Evolutionary conservation across 2,888 invertebrate genomes (phyloP).

Genomic region (Achlya flavicornis): DNA sequence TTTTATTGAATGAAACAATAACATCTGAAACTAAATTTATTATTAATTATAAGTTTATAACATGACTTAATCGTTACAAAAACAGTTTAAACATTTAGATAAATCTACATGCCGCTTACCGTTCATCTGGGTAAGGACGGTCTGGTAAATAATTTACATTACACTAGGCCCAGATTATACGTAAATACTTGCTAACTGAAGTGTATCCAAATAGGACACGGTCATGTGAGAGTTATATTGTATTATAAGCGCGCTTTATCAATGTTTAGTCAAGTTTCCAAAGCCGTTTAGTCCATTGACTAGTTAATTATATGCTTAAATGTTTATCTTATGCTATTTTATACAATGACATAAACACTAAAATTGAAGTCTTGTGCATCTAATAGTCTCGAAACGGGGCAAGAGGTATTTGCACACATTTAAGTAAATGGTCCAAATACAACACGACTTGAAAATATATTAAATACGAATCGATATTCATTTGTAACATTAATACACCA

Average conservation of each 20-base stretch:
- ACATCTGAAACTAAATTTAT: constrained; percentile 80
- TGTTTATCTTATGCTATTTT: constrained; percentile 53
- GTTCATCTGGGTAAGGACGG: constrained; percentile 81
- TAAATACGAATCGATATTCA: constrained; percentile 19
- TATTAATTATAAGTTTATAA: constrained; percentile 82
- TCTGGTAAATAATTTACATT: constrained; percentile 78
- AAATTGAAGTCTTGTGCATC: constrained; percentile 68
- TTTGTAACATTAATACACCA: constrained; percentile 26
- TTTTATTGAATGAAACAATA: constrained; percentile 36
- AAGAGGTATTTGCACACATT: constrained; percentile 47
- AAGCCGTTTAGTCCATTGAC: constrained; percentile 66
- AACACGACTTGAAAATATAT: constrained; percentile 25
- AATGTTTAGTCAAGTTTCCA: constrained; percentile 35
- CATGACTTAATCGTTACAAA: constrained; percentile 82
- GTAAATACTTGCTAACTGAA: constrained; percentile 16
- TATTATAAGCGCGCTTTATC: constrained; percentile 42
- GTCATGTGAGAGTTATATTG: not conserved
- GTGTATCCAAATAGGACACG: constrained; percentile 16
- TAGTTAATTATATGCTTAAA: constrained; percentile 57
- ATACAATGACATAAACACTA: constrained; percentile 55
- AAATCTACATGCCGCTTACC: constrained; percentile 75
- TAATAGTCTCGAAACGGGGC: constrained; percentile 60
- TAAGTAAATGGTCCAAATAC: constrained; percentile 50
- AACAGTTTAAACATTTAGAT: constrained; percentile 80
- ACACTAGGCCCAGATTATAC: constrained; percentile 77